Percentiles rank a stretch among this genome's conserved stretches.
Evolutionary conservation across 2,888 invertebrate species (phyloP).

Genomic region (Ferrisia virgata): DNA sequence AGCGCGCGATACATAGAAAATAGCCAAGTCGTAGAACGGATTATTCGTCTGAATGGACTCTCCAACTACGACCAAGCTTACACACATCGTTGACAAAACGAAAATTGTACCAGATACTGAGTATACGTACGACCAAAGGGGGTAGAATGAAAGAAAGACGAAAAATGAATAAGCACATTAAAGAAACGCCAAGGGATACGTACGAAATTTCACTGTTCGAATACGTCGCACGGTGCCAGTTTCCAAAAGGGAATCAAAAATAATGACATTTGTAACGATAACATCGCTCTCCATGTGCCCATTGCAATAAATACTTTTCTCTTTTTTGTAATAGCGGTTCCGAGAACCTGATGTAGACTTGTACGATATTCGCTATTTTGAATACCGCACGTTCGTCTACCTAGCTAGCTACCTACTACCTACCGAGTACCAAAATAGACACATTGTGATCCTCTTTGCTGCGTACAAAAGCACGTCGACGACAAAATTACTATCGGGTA

Average conservation of each 20-base stretch:
- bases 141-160: background rate
- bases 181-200: background rate
- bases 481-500: too few relatives aligned
- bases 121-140: background rate
- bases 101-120: background rate
- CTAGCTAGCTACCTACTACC: too few relatives aligned
- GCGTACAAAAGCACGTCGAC: too few relatives aligned
- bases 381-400: background rate
- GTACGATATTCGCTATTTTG: background rate
- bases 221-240: background rate
- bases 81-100: background rate
- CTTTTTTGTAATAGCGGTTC: background rate
- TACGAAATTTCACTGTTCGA: slow-evolving; percentile 1
- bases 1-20: background rate
- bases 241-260: slow-evolving; percentile 15
- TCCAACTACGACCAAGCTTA: background rate
- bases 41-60: background rate
- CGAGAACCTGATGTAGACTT: background rate
- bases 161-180: slow-evolving; percentile 16
- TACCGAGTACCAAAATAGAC: too few relatives aligned
- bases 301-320: background rate
- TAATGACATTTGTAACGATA: slow-evolving; percentile 15
- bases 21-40: background rate
- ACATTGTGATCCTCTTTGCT: too few relatives aligned
- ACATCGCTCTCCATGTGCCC: background rate